These are phyloP conservation scores for Gibbula magus DNA, from an alignment of 2,888 invertebrate species.

Conservation along the genomic window DNA sequence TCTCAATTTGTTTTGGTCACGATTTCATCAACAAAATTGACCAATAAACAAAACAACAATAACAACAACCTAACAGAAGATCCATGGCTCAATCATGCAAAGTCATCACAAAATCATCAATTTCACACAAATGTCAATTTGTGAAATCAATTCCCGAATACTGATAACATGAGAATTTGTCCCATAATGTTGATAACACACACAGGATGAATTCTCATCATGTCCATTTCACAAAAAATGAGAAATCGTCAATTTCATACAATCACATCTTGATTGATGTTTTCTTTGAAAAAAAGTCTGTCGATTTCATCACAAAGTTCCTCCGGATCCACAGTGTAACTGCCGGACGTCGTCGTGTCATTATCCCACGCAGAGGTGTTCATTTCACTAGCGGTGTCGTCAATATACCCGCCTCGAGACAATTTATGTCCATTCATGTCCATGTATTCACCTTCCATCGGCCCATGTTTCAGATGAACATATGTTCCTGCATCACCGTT, in stretches of 20 bases:
- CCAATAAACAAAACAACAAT: background rate
- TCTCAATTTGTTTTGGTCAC: background rate
- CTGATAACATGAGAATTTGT: background rate
- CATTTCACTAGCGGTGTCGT: slow-evolving; percentile 22
- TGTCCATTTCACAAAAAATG: background rate
- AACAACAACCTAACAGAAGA: background rate
- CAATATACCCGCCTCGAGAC: background rate
- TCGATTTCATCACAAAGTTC: slow-evolving; percentile 46
- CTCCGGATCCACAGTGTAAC: slow-evolving; percentile 44
- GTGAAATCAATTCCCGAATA: background rate
- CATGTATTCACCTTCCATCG: slow-evolving; percentile 32
- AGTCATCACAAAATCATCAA: background rate
- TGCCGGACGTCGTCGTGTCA: slow-evolving; percentile 46
- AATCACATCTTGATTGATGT: slow-evolving; percentile 34
- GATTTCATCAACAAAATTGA: background rate
- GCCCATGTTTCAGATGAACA: background rate
- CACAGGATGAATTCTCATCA: too few species aligned
- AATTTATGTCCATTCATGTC: slow-evolving; percentile 34
- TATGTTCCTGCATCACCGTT: background rate
- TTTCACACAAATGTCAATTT: background rate
- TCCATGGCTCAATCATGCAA: background rate
- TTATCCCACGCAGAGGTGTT: slow-evolving; percentile 40
- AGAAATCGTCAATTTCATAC: slow-evolving; percentile 29
- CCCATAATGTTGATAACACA: background rate
- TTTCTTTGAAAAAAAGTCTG: slow-evolving; percentile 42